Conservation (phyloP, 2,113 vertebrate species). For the Egretta garzetta region DNA sequence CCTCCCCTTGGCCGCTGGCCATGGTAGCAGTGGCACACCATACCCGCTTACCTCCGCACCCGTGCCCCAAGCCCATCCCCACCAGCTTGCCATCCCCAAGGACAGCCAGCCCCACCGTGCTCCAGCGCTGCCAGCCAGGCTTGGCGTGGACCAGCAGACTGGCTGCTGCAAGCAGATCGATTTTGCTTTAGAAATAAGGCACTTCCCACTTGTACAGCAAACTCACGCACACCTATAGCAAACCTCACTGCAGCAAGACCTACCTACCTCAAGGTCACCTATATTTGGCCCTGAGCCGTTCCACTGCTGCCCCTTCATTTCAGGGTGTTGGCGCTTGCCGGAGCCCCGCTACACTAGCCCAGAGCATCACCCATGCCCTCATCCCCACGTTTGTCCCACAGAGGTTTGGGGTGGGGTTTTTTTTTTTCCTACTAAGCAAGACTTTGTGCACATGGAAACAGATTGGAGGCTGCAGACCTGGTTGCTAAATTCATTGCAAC, state of each 20-base stretch:
- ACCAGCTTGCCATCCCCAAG: accelerated
- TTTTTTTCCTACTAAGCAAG: not conserved
- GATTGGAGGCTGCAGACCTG: not conserved
- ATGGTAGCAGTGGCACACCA: not conserved
- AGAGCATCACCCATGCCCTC: not conserved
- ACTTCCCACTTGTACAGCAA: not conserved
- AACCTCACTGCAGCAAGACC: not conserved
- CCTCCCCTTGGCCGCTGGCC: not conserved
- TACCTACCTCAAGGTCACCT: not conserved
- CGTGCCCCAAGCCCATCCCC: not conserved
- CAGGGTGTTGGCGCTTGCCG: not conserved
- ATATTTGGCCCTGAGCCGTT: not conserved
- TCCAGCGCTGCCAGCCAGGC: not conserved
- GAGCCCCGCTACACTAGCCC: accelerated
- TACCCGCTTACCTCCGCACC: too few species aligned
- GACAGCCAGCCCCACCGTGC: accelerated
- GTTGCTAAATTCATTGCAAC: not conserved
- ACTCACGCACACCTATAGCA: accelerated
- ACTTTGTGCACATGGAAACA: not conserved
- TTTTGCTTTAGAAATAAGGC: not conserved
- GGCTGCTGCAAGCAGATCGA: not conserved
- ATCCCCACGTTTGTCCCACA: not conserved
- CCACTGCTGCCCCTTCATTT: too few species aligned
- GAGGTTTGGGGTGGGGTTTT: too few species aligned
- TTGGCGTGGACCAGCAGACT: accelerated